Evolutionary conservation across 1,140 invertebrate species (phyloP), one percentile per base, ranked within the genome.

Genomic region (Macrocentrus cingulum): DNA sequence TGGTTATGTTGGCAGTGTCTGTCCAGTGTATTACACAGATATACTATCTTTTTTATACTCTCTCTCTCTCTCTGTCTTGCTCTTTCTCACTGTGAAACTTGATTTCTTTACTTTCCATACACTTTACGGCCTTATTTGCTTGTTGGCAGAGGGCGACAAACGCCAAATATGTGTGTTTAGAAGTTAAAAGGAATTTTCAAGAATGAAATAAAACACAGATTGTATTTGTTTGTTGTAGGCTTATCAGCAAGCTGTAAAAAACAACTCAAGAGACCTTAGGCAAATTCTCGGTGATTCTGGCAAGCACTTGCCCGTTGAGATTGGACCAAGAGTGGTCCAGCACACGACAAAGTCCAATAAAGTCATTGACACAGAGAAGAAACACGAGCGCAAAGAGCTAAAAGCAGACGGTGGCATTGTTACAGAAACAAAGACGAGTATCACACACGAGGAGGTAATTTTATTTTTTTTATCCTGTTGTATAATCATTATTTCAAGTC

Each of bases 341-440:
- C 89, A 91, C 66, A 87, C 87, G 2, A 84, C 83, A 60, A 87
- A 87, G 60, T 88, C 86, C 55, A 87, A 87, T 60, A 90, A 90
- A 71, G 88, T 88, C 23, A 85, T 90, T 64, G 91, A 93, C 76
- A 92, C 91, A 45, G 91, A 93, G 82, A 90, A 92, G 61, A 89
- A 86, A 34, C 82, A 74, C 52, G 85, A 87, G 65, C 76, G 84
- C 44, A 84, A 84, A 61, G 82, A 86, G 46, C 71, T 88, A 13
- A 85, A 88, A 62, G 82, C 86, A 20, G 90, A 92, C 77, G 93
- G 93, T 9, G 87, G 89, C 60, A 84, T 95, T 51, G 85, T 93
- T 56, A 95, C 91, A 1, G 91, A 95, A 80, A 91, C 84, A 20
- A 84, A 85, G 60, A 84, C 84, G 39, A 91, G 87, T 29, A 88